Base-by-base conservation (phyloP, 2,888 invertebrate genomes). In the Caenorhabditis zanzibari region DNA sequence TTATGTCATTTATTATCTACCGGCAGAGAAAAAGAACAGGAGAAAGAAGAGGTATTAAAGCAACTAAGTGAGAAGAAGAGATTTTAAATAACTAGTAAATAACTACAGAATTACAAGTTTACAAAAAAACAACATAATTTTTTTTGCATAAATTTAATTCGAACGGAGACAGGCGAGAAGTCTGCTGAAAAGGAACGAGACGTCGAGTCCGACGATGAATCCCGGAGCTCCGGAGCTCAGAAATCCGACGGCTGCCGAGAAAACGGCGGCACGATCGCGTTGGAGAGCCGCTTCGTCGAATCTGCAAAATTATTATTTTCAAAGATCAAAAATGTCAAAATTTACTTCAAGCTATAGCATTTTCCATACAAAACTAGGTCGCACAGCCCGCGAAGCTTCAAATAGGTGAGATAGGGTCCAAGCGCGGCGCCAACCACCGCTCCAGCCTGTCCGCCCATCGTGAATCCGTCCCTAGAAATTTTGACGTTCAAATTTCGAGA, bases 321-420 rank as follows among this genome's bases (percentile, higher is more conserved):
- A 19, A n/a, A n/a, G n/a, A n/a, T n/a, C 49, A 26, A n/a, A 2
- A 49, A 6, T 49, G 24, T 26, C 26, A 26, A 26, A 54, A 10
- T 69, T 26, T 32, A 88, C 88, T 88, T 76, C 19, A 87, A 69
- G 58, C 87, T 72, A 74, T 88, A 88, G 74, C 89, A 89, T 68
- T 87, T 86, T 81, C 90, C 91, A 72, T 88, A 90, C 38, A 90
- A 81, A 28, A 85, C 72, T 24, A 88, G 76, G 52, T 79, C 86
- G 76, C 88, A 88, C 86, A 88, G 85, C 58, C 87, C 85, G n/a
- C 80, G 77, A 12, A 90, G 59, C n/a, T 76, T 76, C 75, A 86
- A 35, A 64, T 84, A 86, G 12, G 90, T 89, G 58, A 90, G 75
- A 16, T 84, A 77, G 2, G 90, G 90, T n/a, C 89, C 90, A 26